phyloP scores from a whole-genome alignment of 2,113 vertebrate species.

The western clawed frog (Xenopus tropicalis) region DNA sequence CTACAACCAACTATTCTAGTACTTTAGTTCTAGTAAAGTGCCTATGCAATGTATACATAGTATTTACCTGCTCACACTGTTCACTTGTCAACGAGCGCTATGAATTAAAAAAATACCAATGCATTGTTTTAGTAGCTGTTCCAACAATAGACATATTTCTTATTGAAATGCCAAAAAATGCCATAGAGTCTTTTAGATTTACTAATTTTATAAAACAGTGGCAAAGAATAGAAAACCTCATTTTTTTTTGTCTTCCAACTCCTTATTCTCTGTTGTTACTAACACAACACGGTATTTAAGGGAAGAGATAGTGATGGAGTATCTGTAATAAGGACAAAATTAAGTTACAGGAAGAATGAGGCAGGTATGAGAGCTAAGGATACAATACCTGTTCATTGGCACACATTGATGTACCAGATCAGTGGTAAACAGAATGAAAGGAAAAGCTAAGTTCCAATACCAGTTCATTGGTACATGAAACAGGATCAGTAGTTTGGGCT shows the following conservation, averaged over 20 bases:
- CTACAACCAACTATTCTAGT: background rate
- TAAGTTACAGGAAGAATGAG: too few relatives aligned
- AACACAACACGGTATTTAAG: too few relatives aligned
- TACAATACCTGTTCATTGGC: too few relatives aligned
- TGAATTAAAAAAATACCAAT: background rate
- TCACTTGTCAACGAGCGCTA: slow-evolving; percentile 5
- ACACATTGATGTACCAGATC: too few relatives aligned
- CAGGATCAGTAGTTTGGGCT: too few relatives aligned
- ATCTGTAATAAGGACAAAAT: too few relatives aligned
- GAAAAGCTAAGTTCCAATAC: too few relatives aligned
- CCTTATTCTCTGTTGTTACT: too few relatives aligned
- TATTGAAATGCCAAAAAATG: slow-evolving; percentile 40
- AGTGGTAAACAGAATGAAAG: too few relatives aligned
- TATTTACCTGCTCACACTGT: slow-evolving; percentile 17
- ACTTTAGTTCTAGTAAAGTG: slow-evolving; percentile 21
- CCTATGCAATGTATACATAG: background rate
- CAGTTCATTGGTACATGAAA: too few relatives aligned
- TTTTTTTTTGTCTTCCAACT: background rate
- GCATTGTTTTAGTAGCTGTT: slow-evolving; percentile 15
- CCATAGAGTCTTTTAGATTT: slow-evolving; percentile 50
- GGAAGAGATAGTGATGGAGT: too few relatives aligned
- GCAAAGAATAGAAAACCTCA: slow-evolving; percentile 53
- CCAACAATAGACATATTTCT: slow-evolving; percentile 1
- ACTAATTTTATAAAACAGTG: slow-evolving; percentile 50
- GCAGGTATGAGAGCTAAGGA: too few relatives aligned